Evolutionary conservation across 2,113 vertebrate species (phyloP), one percentile per base, ranked within the genome.

Genomic region (Anguilla rostrata): DNA sequence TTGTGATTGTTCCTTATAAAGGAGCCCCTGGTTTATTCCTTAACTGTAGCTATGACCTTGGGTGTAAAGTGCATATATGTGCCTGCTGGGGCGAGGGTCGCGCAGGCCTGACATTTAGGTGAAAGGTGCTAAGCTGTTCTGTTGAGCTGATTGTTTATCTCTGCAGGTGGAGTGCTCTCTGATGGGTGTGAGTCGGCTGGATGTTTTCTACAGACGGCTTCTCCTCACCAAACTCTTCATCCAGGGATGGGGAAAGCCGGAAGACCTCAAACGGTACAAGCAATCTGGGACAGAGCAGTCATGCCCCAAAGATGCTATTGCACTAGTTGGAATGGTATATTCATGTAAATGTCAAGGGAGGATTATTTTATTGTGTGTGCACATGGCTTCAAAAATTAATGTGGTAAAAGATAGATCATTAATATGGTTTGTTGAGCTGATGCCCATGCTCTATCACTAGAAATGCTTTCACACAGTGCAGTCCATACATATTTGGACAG

Each of bases 141-240:
- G 49, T 8, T 22, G 60, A 66, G 18, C 20, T 22, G 6, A 0
- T 2, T 41, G 0, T 15, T 57, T 90, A 87, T 75, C 71, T 89
- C 84, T 88, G 71, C 81, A 97, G 97, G 95, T 96, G 94, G 89
- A 84, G 89, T 91, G 91, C 91, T 94, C 92, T 89, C 96, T 96
- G 90, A 99, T 99, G 98, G 98, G 97, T 96, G 93, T 98, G 89
- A 99, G 98, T 92, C 97, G 97, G 90, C 92, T 99, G 89, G 98
- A 99, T 95, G 92, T 98, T 88, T 94, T 99, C 16, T 99, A 99
- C 92, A 95, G 98, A 93, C 96, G 97, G 88, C 96, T 99, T 86
- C 97, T 99, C 89, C 97, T 99, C 90, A 98, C 97, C 89, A 99
- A 98, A 87, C 97, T 99, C 92, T 99, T 99, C 90, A 99, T 99